Conservation (phyloP, 1,140 invertebrate species). For the Leptinotarsa defecta region DNA sequence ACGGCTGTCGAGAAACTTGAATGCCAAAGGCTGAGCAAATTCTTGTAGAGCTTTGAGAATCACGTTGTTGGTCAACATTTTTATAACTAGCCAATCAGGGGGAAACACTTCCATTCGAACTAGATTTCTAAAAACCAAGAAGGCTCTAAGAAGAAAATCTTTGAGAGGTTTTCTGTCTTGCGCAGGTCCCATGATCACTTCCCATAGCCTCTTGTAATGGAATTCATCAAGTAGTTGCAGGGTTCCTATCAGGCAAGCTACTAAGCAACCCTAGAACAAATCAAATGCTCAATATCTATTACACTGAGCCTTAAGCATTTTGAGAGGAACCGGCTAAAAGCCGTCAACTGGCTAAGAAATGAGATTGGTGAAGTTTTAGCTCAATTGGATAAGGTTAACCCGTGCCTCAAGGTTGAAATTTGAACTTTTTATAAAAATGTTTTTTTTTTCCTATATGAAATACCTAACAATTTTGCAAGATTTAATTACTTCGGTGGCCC, state of each 20-base stretch:
- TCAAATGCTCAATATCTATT: conserved; percentile 20
- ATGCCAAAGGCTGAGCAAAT: conserved; percentile 83
- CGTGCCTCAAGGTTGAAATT: too few species aligned
- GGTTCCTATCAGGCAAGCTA: conserved; percentile 82
- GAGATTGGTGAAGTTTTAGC: too few species aligned
- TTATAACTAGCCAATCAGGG: conserved; percentile 90
- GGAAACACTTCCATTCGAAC: conserved; percentile 86
- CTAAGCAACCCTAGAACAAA: conserved; percentile 74
- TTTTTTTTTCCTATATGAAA: too few species aligned
- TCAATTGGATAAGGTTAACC: too few species aligned
- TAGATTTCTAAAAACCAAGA: conserved; percentile 85
- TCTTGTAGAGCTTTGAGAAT: conserved; percentile 85
- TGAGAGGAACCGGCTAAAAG: not conserved
- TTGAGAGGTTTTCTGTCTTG: conserved; percentile 74
- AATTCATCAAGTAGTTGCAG: conserved; percentile 84
- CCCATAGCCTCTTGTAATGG: conserved; percentile 88
- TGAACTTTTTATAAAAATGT: too few species aligned
- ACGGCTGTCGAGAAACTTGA: conserved; percentile 75
- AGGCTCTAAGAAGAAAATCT: conserved; percentile 87
- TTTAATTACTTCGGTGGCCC: too few species aligned
- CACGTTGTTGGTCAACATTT: conserved; percentile 88
- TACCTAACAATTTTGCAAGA: too few species aligned
- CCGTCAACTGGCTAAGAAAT: too few species aligned
- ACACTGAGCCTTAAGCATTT: not conserved
- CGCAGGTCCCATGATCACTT: conserved; percentile 68